Percentiles rank a stretch among this genome's conserved stretches.
phyloP scores from a whole-genome alignment of 2,888 invertebrate species.

The Griposia aprilina region DNA sequence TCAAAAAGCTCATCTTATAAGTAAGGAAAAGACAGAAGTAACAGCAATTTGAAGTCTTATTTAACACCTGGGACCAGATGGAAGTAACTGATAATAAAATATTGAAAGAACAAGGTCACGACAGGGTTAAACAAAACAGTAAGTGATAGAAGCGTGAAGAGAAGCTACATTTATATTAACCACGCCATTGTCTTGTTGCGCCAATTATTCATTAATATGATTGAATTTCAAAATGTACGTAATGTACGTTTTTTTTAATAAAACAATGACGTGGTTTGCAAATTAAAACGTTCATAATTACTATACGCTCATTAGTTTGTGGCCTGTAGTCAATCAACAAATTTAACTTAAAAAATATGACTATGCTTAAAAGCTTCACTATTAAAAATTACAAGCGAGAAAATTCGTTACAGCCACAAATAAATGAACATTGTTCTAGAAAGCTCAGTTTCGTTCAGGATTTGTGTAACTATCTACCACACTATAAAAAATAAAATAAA shows the following conservation, averaged over 20 bases:
- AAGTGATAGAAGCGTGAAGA: conserved; percentile 86
- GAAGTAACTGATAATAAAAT: conserved; percentile 66
- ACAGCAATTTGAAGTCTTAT: conserved; percentile 88
- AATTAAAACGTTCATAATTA: conserved; percentile 82
- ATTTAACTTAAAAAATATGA: background rate
- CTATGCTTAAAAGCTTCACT: background rate
- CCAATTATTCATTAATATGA: conserved; percentile 38
- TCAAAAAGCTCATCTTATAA: conserved; percentile 79
- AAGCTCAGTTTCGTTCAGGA: conserved; percentile 89
- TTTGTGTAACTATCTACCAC: conserved; percentile 83
- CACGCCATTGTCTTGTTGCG: conserved; percentile 77
- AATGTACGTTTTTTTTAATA: conserved; percentile 21
- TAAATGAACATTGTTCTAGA: conserved; percentile 83
- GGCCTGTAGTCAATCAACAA: conserved; percentile 60
- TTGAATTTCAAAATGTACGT: background rate
- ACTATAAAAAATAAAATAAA: conserved; percentile 70
- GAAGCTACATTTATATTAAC: conserved; percentile 74
- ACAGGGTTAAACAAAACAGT: conserved; percentile 88
- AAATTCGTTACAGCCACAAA: conserved; percentile 77
- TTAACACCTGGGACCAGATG: conserved; percentile 87
- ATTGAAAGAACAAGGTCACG: conserved; percentile 77
- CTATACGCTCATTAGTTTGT: conserved; percentile 84
- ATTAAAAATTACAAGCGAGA: background rate
- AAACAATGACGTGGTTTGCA: conserved; percentile 80
- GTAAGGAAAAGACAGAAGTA: conserved; percentile 81